Evolutionary conservation across 2,888 invertebrate species (phyloP), one percentile per base, ranked within the genome.

Genomic region (Pristionchus mayeri): DNA sequence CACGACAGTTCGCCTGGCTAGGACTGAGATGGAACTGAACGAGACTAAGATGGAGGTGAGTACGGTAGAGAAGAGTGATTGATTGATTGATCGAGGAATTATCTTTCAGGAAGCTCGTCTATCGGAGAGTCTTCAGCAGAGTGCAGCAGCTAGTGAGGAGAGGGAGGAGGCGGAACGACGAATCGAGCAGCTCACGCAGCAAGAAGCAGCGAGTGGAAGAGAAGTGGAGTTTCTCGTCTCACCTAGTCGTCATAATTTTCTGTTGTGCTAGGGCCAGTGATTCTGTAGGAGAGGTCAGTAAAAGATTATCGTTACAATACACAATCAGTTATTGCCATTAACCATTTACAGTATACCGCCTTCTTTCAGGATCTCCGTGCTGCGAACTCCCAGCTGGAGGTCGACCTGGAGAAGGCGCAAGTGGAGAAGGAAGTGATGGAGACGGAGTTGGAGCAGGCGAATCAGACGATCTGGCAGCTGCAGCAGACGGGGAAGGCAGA

Each of bases 361-460:
- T n/a, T n/a, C n/a, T n/a, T n/a, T n/a, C n/a, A n/a, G n/a, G n/a
- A n/a, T n/a, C n/a, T n/a, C n/a, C n/a, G n/a, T n/a, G n/a, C n/a
- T n/a, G n/a, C n/a, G n/a, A n/a, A 63, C 3, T 63, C 63, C 18
- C 63, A 44, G 40, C 16, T 71, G 71, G 71, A 71, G 24, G 24
- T n/a, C 18, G n/a, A 40, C 11, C 9, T 71, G 11, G 71, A 71
- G 24, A 71, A 30, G 24, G 71, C 37, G 9, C 71, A 78, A 50
- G 78, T 50, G 78, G 78, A 78, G 24, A 78, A 30, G 30, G 78
- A 78, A 78, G 78, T 50, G 48, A 78, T 78, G 78, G 78, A 78
- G 18, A 78, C 30, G 0, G 78, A 78, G 18, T 48, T 78, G 50
- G 78, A 78, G 30, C 50, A 50, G 40, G 78, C 78, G 1, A 78